A percentile compares a stretch with the other conserved stretches of the same genome.
Conservation (phyloP, 2,113 vertebrate species). For the Bolborhynchus lineola region DNA sequence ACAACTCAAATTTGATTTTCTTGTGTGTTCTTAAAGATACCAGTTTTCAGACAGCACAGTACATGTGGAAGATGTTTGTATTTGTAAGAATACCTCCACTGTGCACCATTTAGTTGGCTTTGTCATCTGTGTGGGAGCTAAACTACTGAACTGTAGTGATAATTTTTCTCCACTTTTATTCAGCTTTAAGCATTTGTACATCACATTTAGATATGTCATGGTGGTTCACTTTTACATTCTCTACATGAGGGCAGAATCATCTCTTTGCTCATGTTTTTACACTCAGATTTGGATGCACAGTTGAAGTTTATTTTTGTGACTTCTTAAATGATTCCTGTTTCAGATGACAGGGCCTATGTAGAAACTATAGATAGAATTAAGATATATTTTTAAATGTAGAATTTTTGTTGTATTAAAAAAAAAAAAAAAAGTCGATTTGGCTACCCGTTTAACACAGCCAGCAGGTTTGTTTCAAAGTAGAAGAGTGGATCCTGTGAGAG, state of each 20-base stretch:
- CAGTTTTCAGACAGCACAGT: background rate
- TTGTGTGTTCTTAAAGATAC: background rate
- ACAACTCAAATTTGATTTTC: background rate
- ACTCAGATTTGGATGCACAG: background rate
- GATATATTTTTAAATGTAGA: background rate
- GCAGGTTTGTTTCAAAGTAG: background rate
- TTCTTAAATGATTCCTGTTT: background rate
- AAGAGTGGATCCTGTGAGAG: background rate
- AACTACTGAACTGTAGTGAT: background rate
- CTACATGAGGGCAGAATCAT: fast-evolving
- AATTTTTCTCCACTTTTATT: background rate
- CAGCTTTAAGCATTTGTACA: background rate
- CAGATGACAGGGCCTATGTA: background rate
- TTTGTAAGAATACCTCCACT: constrained; percentile 6
- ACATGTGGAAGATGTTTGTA: constrained; percentile 3
- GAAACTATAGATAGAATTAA: background rate
- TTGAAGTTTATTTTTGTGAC: background rate
- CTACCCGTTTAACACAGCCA: background rate
- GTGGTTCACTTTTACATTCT: background rate
- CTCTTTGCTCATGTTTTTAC: background rate
- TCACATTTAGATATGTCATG: background rate
- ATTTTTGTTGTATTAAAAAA: background rate
- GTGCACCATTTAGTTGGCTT: constrained; percentile 12
- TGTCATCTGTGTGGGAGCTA: constrained; percentile 58
- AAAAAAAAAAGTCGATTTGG: fast-evolving